Evolutionary conservation across 1,140 invertebrate genomes (phyloP).

Genomic region (Agrypnia vestita): DNA sequence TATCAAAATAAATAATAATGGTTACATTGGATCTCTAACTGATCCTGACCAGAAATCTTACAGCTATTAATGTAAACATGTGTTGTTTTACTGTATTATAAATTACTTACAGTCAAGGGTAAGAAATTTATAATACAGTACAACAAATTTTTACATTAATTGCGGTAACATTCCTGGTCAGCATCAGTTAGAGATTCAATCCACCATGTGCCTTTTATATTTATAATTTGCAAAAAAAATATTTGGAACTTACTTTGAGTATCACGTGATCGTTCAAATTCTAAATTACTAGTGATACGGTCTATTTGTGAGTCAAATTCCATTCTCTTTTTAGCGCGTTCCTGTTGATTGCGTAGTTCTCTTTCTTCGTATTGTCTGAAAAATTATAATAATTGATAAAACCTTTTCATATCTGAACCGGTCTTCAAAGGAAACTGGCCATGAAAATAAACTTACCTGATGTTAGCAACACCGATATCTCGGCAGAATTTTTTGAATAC

Average conservation of each 20-base stretch:
- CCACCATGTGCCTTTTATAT: too few relatives aligned
- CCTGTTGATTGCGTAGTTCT: slow-evolving; percentile 96
- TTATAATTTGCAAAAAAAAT: too few relatives aligned
- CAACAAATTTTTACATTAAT: too few relatives aligned
- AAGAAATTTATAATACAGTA: too few relatives aligned
- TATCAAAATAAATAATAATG: too few relatives aligned
- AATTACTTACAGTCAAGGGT: too few relatives aligned
- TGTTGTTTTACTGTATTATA: too few relatives aligned
- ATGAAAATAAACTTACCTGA: slow-evolving; percentile 71
- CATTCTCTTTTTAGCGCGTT: slow-evolving; percentile 93
- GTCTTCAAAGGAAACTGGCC: not conserved
- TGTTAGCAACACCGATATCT: slow-evolving; percentile 96
- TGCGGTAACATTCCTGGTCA: too few relatives aligned
- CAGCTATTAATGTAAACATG: too few relatives aligned
- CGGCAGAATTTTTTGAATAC: slow-evolving; percentile 96
- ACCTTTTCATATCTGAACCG: slow-evolving; percentile 7
- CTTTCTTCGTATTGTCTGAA: slow-evolving; percentile 96
- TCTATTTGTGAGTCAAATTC: slow-evolving; percentile 99
- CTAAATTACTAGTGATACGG: slow-evolving; percentile 94
- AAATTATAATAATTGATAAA: slow-evolving; percentile 9
- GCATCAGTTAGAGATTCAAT: too few relatives aligned
- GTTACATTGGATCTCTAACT: too few relatives aligned
- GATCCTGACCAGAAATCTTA: too few relatives aligned
- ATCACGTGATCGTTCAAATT: slow-evolving; percentile 96
- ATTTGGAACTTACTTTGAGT: slow-evolving; percentile 81